Conservation (phyloP, 92 coral and sea anemone species). For the Zoanthus solanderi region DNA sequence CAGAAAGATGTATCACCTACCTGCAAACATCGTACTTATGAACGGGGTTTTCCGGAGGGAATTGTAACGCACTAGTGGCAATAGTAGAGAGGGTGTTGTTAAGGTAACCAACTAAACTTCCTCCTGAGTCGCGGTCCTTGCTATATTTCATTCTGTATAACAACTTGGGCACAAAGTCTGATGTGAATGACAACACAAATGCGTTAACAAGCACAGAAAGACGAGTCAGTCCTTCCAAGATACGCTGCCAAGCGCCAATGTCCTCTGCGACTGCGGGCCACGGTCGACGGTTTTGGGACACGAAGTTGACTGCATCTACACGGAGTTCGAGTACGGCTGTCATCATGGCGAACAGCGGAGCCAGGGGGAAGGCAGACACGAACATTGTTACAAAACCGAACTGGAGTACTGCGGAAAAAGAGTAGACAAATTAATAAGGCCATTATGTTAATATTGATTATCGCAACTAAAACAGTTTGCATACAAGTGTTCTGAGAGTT, state of each 20-base stretch:
- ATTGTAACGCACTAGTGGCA: conserved; percentile 42
- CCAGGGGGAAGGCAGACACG: conserved; percentile 95
- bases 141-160: conserved; percentile 73
- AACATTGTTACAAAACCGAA: conserved; percentile 98
- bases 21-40: conserved; percentile 39
- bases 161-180: conserved; percentile 86
- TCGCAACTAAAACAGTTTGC: no score
- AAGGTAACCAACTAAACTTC: conserved; percentile 78
- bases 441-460: background rate
- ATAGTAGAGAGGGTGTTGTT: conserved; percentile 72
- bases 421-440: no score
- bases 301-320: conserved; percentile 94
- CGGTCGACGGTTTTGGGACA: conserved; percentile 87
- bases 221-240: conserved; percentile 70
- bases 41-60: conserved; percentile 58
- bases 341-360: conserved; percentile 89
- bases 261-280: conserved; percentile 89
- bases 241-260: conserved; percentile 86
- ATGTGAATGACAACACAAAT: conserved; percentile 79
- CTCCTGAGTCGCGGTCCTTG: conserved; percentile 66
- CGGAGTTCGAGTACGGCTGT: conserved; percentile 88
- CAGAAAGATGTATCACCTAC: background rate
- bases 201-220: conserved; percentile 82
- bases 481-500: no score
- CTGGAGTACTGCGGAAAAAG: conserved; percentile 75